phyloP scores from a whole-genome alignment of 2,797 vertebrate species.

The Peromyscus nudipes region DNA sequence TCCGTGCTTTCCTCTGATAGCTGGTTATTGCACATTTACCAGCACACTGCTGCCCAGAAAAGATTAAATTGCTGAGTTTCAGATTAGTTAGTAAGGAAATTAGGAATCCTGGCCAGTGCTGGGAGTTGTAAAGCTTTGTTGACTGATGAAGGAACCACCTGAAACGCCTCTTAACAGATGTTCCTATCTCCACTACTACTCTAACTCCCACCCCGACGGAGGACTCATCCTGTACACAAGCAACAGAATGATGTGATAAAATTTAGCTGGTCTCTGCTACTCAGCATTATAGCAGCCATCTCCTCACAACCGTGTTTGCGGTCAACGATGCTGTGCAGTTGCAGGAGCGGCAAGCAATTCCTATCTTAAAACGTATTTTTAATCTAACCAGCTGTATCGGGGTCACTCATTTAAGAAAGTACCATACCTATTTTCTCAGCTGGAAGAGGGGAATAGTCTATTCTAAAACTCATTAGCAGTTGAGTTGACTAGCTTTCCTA shows the following conservation, averaged over 20 bases:
- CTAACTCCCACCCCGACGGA: neutral
- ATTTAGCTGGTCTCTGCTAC: constrained; percentile 10
- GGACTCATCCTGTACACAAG: neutral
- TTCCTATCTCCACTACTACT: neutral
- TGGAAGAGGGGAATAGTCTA: constrained; percentile 18
- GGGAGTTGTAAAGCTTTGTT: constrained; percentile 2
- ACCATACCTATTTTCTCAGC: neutral
- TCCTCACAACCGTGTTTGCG: neutral
- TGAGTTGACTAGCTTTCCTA: neutral
- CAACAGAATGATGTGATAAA: constrained; percentile 30
- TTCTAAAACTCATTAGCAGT: neutral
- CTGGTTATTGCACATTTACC: neutral
- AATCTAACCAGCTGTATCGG: constrained; percentile 3
- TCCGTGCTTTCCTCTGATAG: neutral
- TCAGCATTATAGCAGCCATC: neutral
- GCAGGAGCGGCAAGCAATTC: neutral
- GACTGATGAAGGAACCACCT: neutral
- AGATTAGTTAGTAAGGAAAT: constrained; percentile 40
- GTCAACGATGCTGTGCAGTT: neutral
- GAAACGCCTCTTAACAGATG: neutral
- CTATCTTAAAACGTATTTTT: neutral
- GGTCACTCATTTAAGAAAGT: constrained; percentile 13
- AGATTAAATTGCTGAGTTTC: constrained; percentile 24
- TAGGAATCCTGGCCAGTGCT: neutral
- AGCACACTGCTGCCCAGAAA: neutral